Evolutionary conservation across 2,888 invertebrate genomes (phyloP), one percentile per base, ranked within the genome.

Genomic region (Ecdyonurus torrentis): DNA sequence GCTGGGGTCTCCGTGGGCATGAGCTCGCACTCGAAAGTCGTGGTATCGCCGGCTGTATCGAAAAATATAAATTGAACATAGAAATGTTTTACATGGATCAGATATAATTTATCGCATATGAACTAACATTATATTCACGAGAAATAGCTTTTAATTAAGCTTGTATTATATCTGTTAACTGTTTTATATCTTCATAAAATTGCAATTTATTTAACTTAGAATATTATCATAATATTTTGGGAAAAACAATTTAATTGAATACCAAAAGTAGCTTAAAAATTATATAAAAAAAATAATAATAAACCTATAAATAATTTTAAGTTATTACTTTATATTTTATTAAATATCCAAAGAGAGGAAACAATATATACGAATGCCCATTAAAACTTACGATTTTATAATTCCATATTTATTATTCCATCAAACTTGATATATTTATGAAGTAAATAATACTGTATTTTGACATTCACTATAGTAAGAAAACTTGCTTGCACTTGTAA

Each of bases 1-100:
- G 75, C 74, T 1, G 73, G 70, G 52, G 82, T 78, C 18, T 82
- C 80, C 60, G 78, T 77, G 22, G 83, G 79, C 66, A 81, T 81
- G 66, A 91, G 79, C 67, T 83, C 80, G 72, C 90, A 89, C 75
- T 90, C 89, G 76, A 93, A 91, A 66, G 79, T 76, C 53, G 90
- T 90, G 70, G 83, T 86, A 72, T 91, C 89, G 61, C 91, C 91
- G 72, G 90, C 92, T 92, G 78, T 52, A 58, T 25, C 37, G 63
- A 65, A 61, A 62, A 62, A 60, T 63, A 58, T n/a, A n/a, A n/a
- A n/a, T n/a, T n/a, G n/a, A n/a, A n/a, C n/a, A n/a, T n/a, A n/a
- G n/a, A n/a, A 52, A 2, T n/a, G n/a, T 52, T 52, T 2, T n/a
- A 15, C n/a, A 15, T 52, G 15, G 1, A 52, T 52, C n/a, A 24